Evolutionary conservation across 1,140 invertebrate genomes (phyloP).

Genomic region (Polypedilum pembai): DNA sequence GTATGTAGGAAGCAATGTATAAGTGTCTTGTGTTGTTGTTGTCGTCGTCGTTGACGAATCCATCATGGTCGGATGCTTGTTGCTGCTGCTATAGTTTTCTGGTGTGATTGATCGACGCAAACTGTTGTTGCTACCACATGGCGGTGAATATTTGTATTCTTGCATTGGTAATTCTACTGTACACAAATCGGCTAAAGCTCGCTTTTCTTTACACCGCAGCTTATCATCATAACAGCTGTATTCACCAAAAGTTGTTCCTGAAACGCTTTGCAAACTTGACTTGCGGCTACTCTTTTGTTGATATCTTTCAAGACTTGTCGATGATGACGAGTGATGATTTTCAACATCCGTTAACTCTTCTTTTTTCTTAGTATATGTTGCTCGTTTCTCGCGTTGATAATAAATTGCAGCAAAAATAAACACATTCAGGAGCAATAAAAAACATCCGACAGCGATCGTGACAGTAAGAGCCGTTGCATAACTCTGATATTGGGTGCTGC

Average conservation of each 20-base stretch:
- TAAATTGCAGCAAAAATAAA: constrained; percentile 92
- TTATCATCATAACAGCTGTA: constrained; percentile 58
- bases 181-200: constrained; percentile 53
- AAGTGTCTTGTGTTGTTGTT: constrained; percentile 33
- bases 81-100: constrained; percentile 42
- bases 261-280: constrained; percentile 28
- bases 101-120: constrained; percentile 48
- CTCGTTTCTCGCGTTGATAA: constrained; percentile 71
- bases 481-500: constrained; percentile 66
- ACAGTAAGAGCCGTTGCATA: constrained; percentile 86
- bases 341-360: constrained; percentile 63
- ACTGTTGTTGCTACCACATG: constrained; percentile 47
- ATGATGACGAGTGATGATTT: constrained; percentile 39
- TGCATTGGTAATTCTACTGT: constrained; percentile 56
- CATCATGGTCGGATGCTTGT: constrained; percentile 38
- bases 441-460: constrained; percentile 86
- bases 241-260: constrained; percentile 49
- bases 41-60: no score
- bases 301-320: constrained; percentile 32
- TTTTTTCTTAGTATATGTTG: constrained; percentile 58
- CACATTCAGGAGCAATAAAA: constrained; percentile 80
- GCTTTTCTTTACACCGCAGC: constrained; percentile 44
- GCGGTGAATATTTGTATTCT: constrained; percentile 57
- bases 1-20: neutral
- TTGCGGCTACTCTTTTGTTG: constrained; percentile 33